Evolutionary conservation across 2,113 vertebrate species (phyloP), one percentile per base, ranked within the genome.

Genomic region (Podilymbus podiceps): DNA sequence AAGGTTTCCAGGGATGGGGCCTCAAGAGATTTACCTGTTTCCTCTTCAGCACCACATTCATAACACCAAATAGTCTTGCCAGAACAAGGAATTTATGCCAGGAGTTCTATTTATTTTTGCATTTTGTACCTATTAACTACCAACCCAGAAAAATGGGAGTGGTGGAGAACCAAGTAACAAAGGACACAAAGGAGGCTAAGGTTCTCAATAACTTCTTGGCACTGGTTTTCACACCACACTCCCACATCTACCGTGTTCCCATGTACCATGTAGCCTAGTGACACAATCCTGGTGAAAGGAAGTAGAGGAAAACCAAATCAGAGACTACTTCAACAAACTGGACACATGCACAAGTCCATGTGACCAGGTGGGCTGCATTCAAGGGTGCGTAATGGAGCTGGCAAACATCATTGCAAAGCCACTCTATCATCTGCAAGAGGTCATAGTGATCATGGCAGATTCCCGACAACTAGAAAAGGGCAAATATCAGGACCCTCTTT

Each of bases 361-460:
- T 17, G 64, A 87, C 10, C 31, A 50, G 5, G 25, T 15, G 21
- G 66, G 58, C 27, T 66, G 30, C 18, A 33, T 40, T 76, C 55
- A 77, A 87, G 44, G 20, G 23, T 49, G 40, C 28, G 77, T 68
- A 52, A 71, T 0, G 0, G 25, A 6, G 2, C 59, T 30, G 21
- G 64, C n/a, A 89, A 74, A 85, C 77, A 42, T 74, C 90, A 94
- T 1, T 28, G 24, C 77, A 91, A 81, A 91, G 74, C 64, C 55
- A 60, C 35, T 83, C 44, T 20, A 81, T 17, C 64, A 77, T 62
- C 77, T 62, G 42, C 21, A 23, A 95, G 93, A 91, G 77, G 88
- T 91, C 94, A 89, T 0, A 1, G 40, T 59, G 55, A 58, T 71
- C 72, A 56, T 15, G 22, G 72, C 58, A 75, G 31, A 58, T 53